Base-by-base conservation (phyloP, 37 sponge, comb jelly and placozoan species). In the Corticium candelabrum region DNA sequence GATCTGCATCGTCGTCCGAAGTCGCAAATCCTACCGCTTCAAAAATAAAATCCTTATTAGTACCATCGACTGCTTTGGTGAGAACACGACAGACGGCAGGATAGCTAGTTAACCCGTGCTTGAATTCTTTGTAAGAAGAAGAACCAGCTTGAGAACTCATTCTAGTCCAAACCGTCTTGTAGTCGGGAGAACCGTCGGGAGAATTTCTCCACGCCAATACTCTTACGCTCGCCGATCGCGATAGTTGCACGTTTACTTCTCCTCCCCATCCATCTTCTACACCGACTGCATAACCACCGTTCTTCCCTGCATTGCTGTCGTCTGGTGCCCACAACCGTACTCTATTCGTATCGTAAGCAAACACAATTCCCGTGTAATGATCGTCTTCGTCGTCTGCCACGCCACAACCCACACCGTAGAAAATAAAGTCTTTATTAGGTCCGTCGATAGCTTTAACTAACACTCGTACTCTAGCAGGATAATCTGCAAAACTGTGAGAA, bases 51-150 rank as follows among this genome's bases (percentile, higher is more conserved):
- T 21, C 62, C 15, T 27, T 50, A 21, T 50, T 50, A 50, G 11
- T 50, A 50, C 62, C 62, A 50, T 50, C 62, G 21, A 50, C 62
- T 27, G 62, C 62, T 50, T 50, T 50, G 62, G 62, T 50, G 62
- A 50, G 62, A 50, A 50, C 62, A 21, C 62, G 62, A 50, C 62
- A 50, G 15, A 27, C 15, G 62, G 62, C 11, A 27, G 62, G 62
- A 50, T 50, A 50, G 21, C 62, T 50, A 11, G 11, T 11, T 27
- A 21, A 50, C 11, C 15, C 15, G 15, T 27, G 62, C 21, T 50
- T 11, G 21, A 50, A 21, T 50, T 50, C 62, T 50, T 50, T 50
- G 62, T 27, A 50, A 21, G 62, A 50, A 21, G 11, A 27, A 27
- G 62, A 50, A 11, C 62, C 62, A 21, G 11, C 62, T 27, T 50